Evolutionary conservation across 2,113 vertebrate species (phyloP), one percentile per base, ranked within the genome.

Genomic region (Onychorhynchus coronatus): DNA sequence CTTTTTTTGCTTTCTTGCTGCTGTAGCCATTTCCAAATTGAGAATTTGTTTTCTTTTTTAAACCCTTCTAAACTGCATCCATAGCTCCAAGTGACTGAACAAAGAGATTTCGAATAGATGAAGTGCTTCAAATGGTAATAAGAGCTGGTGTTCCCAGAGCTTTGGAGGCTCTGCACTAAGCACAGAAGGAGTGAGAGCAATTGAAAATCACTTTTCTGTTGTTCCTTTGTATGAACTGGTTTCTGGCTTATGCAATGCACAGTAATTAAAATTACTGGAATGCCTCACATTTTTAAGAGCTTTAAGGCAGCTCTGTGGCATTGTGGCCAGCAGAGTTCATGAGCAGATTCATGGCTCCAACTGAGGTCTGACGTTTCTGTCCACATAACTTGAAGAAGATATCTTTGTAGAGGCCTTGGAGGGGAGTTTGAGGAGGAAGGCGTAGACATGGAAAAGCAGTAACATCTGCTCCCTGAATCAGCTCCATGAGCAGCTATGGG

Each of bases 251-350:
- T 97, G 97, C 97, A 98, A 97, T 78, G 56, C 79, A 63, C 94
- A 96, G 97, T 97, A 98, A 98, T 98, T 98, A 98, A 98, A 98
- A 98, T 98, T 53, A 91, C 96, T 98, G 95, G 94, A 97, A 98
- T 98, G 97, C 97, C 95, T 98, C 42, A 63, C 96, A 98, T 98
- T 98, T 98, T 98, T 98, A 97, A 92, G 93, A 93, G 83, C 77
- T 88, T 98, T 94, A 97, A 96, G 94, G 95, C 91, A 42, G 88
- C 93, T 97, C 33, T 56, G 88, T 97, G 93, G 95, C 95, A 96
- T 63, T 59, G 89, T 95, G 92, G 85, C 50, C 85, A 83, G 68
- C 70, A 91, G 95, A 96, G 85, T 95, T 97, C 88, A 95, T 27
- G 62, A 95, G 89, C 73, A 91, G 62, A 95, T 88, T 85, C 88